Evolutionary conservation across 2,797 vertebrate genomes (phyloP), one percentile per base, ranked within the genome.

Genomic region (Rousettus madagascariensis): DNA sequence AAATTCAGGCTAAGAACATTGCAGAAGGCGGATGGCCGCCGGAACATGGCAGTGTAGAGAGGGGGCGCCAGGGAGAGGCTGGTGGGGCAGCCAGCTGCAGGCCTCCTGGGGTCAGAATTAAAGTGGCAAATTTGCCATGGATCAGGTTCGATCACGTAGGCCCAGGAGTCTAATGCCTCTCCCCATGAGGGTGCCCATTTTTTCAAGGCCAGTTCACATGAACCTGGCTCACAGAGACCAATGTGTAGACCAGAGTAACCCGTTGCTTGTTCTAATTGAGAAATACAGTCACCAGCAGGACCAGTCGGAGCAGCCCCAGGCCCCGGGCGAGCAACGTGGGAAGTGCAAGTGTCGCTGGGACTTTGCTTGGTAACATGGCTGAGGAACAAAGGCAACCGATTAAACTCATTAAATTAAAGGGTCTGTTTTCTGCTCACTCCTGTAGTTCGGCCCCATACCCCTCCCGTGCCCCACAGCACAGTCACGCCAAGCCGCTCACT

Each of bases 1-100:
- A 77, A 91, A 83, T 71, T 30, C 59, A 66, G 53, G 75, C 16
- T 9, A 41, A 86, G 82, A 91, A 12, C 68, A 19, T 28, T 15
- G 13, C 26, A 9, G 24, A 30, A 71, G 15, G 71, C 8, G 6
- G 36, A 5, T 0, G 8, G 11, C 15, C 41, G 5, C 1, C 15
- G 49, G 63, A 72, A 38, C 6, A 3, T 2, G 38, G 53, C 9
- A 1, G 16, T 6, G 6, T n/a, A n/a, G 43, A 84, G 61, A 33
- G 6, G 11, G 59, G 9, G 6, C 24, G 0, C 8, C 2, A 46
- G 22, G 43, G 22, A 11, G 2, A 75, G 26, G 22, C 55, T 5
- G 75, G 15, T 26, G 22, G 28, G 28, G 10, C 8, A 30, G 66
- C 33, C 38, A 61, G 28, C 8, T 74, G 51, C 33, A 49, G 30